Conservation (phyloP, 2,888 invertebrate species). For the Drosophila meridiana region DNA sequence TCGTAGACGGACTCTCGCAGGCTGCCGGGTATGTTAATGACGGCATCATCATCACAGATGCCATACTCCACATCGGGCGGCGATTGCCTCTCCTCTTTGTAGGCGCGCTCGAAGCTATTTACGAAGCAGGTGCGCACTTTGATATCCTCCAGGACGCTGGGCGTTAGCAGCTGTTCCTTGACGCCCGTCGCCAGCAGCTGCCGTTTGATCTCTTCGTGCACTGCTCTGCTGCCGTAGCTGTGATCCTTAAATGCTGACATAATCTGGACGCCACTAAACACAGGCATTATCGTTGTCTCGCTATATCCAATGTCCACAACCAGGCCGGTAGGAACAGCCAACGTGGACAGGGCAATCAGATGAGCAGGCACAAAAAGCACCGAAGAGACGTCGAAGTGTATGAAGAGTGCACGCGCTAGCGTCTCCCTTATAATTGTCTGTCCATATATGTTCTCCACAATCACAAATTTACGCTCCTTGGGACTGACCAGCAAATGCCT, state of each 20-base stretch:
- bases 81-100: slow-evolving; percentile 84
- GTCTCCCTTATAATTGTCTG: slow-evolving; percentile 93
- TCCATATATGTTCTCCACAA: slow-evolving; percentile 95
- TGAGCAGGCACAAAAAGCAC: slow-evolving; percentile 94
- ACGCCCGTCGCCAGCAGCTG: slow-evolving; percentile 86
- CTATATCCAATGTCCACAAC: slow-evolving; percentile 95
- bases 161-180: slow-evolving; percentile 84
- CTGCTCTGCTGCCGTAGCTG: slow-evolving; percentile 91
- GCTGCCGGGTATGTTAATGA: slow-evolving; percentile 88
- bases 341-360: slow-evolving; percentile 92
- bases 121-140: slow-evolving; percentile 95
- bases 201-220: slow-evolving; percentile 88
- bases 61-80: slow-evolving; percentile 89
- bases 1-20: slow-evolving; percentile 94
- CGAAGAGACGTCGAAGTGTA: slow-evolving; percentile 95
- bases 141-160: slow-evolving; percentile 90
- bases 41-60: slow-evolving; percentile 87
- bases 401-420: slow-evolving; percentile 95
- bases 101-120: slow-evolving; percentile 90
- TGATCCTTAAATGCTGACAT: slow-evolving; percentile 93
- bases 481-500: slow-evolving; percentile 96
- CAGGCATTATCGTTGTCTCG: slow-evolving; percentile 93
- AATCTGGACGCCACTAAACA: slow-evolving; percentile 94
- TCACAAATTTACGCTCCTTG: slow-evolving; percentile 95
- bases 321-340: slow-evolving; percentile 92